Evolutionary conservation across 2,113 vertebrate genomes (phyloP), one percentile per base, ranked within the genome.

Genomic region (Lophochroa leadbeateri): DNA sequence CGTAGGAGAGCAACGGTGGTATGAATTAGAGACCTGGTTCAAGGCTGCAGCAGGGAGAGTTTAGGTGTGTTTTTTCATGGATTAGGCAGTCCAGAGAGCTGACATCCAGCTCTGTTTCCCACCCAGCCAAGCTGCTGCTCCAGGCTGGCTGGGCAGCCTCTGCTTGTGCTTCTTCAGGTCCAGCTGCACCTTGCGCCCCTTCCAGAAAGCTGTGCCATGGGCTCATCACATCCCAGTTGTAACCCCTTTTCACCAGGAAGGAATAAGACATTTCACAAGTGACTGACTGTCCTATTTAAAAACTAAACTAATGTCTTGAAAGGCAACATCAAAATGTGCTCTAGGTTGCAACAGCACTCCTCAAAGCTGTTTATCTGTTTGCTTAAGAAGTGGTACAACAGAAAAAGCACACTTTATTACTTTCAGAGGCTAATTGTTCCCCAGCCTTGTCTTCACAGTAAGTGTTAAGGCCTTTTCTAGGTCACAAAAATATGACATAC

Each of bases 311-410:
- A 21, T 4, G 13, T 23, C 53, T 55, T 58, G 57, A 92, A 83
- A 94, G 23, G 39, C 61, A 49, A 52, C 46, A 63, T 39, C 79
- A 86, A 88, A 96, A 92, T 1, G 2, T 7, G 7, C 43, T 86
- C 17, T 35, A 46, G 58, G 17, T 46, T 50, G 24, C n/a, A 88
- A 46, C 37, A 92, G 78, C 64, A 60, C 27, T 27, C 64, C 55
- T 75, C 49, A 68, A n/a, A 92, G 72, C 47, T 75, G 63, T 75
- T 90, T 57, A 60, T 60, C 91, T 84, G n/a, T 70, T 83, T 71
- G 18, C 61, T 91, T 72, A 82, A 90, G 33, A 87, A 76, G 47
- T 33, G 55, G 57, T 69, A 70, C 63, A 80, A 63, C 46, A 90
- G 79, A 88, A 90, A 80, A 33, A 74, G 18, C 43, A 47, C 43